A percentile compares a stretch with the other conserved stretches of the same genome.
phyloP scores from a whole-genome alignment of 2,113 vertebrate genomes.

The Copsychus sechellarum region DNA sequence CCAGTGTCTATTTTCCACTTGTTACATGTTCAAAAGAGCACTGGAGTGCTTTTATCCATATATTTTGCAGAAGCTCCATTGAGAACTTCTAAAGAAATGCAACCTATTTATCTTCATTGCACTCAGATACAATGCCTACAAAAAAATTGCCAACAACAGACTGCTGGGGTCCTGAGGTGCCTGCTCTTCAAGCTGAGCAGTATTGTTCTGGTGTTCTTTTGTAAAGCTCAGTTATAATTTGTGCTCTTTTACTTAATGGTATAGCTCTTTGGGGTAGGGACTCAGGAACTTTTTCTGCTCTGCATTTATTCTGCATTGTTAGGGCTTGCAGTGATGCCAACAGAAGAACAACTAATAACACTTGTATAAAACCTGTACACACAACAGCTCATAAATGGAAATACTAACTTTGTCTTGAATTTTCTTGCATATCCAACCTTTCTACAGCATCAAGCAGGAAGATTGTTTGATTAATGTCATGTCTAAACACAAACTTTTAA shows the following conservation, averaged over 20 bases:
- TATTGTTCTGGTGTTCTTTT: slow-evolving; percentile 7
- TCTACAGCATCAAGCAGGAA: background rate
- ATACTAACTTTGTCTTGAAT: background rate
- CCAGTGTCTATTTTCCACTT: slow-evolving; percentile 38
- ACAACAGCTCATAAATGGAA: background rate
- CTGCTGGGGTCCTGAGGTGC: background rate
- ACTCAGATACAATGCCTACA: background rate
- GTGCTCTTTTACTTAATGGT: background rate
- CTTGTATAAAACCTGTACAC: background rate
- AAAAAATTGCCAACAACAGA: background rate
- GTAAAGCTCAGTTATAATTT: slow-evolving; percentile 7
- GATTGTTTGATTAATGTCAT: background rate
- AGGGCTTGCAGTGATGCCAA: background rate
- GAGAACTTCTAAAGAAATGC: slow-evolving; percentile 4
- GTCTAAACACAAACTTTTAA: background rate
- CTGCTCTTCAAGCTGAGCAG: background rate
- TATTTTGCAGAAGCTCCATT: slow-evolving; percentile 18
- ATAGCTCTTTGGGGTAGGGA: background rate
- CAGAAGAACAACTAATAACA: background rate
- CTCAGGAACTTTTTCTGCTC: background rate
- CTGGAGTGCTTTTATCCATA: background rate
- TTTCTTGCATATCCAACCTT: background rate
- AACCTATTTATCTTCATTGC: slow-evolving; percentile 33
- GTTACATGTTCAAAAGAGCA: slow-evolving; percentile 34
- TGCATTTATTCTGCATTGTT: background rate